Conservation (phyloP, 2,797 vertebrate genomes). For the Chaetodon trifasciatus region DNA sequence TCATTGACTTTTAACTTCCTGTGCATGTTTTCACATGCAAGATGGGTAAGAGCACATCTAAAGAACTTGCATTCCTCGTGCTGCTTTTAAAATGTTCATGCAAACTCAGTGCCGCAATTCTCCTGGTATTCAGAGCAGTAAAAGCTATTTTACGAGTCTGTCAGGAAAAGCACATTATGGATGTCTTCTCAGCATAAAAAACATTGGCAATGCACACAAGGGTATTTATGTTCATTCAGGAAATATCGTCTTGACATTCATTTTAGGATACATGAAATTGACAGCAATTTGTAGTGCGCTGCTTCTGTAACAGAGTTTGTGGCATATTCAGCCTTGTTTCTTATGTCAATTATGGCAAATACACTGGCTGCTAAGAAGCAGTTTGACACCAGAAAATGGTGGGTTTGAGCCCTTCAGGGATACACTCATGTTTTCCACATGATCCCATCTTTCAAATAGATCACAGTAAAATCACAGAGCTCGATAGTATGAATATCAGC, state of each 20-base stretch:
- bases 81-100: conserved; percentile 86
- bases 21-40: conserved; percentile 87
- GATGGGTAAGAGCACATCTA: conserved; percentile 82
- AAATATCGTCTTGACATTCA: conserved; percentile 73
- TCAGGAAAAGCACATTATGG: conserved; percentile 84
- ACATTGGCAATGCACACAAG: conserved; percentile 77
- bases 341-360: conserved; percentile 73
- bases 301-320: conserved; percentile 72
- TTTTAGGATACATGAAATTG: conserved; percentile 68
- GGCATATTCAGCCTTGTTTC: conserved; percentile 69
- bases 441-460: conserved; percentile 72
- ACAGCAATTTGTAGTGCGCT: conserved; percentile 58
- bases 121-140: conserved; percentile 87
- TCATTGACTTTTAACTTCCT: conserved; percentile 86
- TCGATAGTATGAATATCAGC: conserved; percentile 69
- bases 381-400: conserved; percentile 68
- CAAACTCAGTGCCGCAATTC: conserved; percentile 85
- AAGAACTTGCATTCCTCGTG: conserved; percentile 85
- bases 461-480: conserved; percentile 70
- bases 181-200: conserved; percentile 78
- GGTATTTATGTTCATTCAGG: conserved; percentile 78
- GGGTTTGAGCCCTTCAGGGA: conserved; percentile 56
- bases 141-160: conserved; percentile 88
- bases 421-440: conserved; percentile 71
- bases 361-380: conserved; percentile 70